These are phyloP conservation scores for Myoxocephalus aenaeus DNA, from an alignment of 2,797 vertebrate species.

Conservation along the genomic window DNA sequence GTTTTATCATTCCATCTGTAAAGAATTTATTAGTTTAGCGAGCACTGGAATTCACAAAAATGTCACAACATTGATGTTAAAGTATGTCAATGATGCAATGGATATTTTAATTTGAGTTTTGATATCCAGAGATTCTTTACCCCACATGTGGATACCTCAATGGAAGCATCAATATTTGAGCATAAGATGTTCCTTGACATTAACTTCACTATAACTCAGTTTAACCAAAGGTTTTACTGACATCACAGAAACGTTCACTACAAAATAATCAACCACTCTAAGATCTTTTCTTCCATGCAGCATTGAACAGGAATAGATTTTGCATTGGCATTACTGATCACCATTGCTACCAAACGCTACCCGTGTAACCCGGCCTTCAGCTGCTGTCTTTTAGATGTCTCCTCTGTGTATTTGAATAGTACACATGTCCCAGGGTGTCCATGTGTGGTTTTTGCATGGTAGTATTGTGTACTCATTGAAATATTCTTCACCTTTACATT, in stretches of 20 bases:
- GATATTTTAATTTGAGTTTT: neutral
- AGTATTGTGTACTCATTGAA: conserved; percentile 61
- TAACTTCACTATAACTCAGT: neutral
- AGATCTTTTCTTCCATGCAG: neutral
- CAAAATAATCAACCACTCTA: neutral
- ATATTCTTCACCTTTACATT: conserved; percentile 54
- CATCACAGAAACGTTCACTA: neutral
- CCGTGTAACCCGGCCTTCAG: conserved; percentile 54
- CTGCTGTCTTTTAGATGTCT: conserved; percentile 68
- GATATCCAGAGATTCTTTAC: neutral
- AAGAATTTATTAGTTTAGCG: neutral
- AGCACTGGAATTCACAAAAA: conserved; percentile 18
- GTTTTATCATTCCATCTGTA: neutral
- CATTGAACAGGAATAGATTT: neutral
- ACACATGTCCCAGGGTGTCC: conserved; percentile 68
- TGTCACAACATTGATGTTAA: neutral
- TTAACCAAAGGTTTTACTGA: conserved; percentile 7
- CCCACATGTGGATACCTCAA: neutral
- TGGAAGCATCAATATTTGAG: neutral
- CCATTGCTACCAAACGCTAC: conserved; percentile 56
- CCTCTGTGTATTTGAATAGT: conserved; percentile 67
- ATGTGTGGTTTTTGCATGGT: conserved; percentile 73
- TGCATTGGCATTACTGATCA: neutral
- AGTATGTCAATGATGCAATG: neutral
- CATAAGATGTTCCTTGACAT: neutral